Conservation (phyloP, 1,140 invertebrate species). For the Lepidurus packardi region DNA sequence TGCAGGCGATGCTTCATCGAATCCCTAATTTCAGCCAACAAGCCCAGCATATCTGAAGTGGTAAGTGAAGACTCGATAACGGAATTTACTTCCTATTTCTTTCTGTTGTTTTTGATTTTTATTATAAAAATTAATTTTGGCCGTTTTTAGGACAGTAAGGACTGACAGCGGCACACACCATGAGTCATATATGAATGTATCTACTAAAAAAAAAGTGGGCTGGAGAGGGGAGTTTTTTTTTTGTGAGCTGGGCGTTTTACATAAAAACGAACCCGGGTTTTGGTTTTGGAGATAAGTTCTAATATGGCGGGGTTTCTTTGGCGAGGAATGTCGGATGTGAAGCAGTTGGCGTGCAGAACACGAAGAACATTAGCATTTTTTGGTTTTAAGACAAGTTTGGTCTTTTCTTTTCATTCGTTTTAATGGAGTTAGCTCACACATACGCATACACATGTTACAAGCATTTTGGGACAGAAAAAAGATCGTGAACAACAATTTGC, state of each 20-base stretch:
- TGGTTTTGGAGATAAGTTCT: not conserved
- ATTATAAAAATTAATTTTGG: too few species aligned
- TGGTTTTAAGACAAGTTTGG: not conserved
- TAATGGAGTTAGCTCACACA: constrained; percentile 6
- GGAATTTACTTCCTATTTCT: not conserved
- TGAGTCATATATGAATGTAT: not conserved
- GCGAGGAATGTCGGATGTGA: not conserved
- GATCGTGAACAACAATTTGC: constrained; percentile 13
- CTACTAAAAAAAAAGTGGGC: not conserved
- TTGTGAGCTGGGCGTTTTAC: not conserved
- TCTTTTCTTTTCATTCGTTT: not conserved
- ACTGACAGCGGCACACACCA: constrained; percentile 1
- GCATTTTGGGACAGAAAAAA: not conserved
- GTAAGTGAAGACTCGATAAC: not conserved
- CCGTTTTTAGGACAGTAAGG: not conserved
- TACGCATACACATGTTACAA: not conserved
- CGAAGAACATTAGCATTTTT: not conserved
- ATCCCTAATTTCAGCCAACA: constrained; percentile 30
- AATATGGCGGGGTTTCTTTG: not conserved
- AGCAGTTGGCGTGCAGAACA: not conserved
- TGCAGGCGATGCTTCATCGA: constrained; percentile 56
- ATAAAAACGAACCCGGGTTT: not conserved
- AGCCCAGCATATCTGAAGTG: not conserved
- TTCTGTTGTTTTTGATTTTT: too few species aligned
- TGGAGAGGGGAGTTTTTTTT: not conserved